Evolutionary conservation across 2,113 vertebrate species (phyloP), one percentile per base, ranked within the genome.

Genomic region (Xiphorhynchus elegans): DNA sequence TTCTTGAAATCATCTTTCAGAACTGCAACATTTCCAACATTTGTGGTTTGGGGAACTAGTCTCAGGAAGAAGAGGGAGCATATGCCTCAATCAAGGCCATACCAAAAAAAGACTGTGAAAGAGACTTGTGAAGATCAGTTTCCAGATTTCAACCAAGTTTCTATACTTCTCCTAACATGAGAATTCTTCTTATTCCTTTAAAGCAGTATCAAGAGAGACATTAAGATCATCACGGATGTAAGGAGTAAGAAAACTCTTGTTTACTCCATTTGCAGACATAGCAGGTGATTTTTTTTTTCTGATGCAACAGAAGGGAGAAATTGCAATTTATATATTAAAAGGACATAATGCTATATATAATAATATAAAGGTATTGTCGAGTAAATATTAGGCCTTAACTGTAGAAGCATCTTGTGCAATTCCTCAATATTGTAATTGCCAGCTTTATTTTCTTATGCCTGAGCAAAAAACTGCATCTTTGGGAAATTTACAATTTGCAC

Each of bases 401-500:
- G 83, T 72, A 96, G 40, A 87, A 78, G 35, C 68, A 87, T 74
- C 39, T 75, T 68, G 52, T 76, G 39, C 56, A 87, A 53, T 95
- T 96, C 91, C 62, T 93, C 86, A 82, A 31, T 87, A 96, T 66
- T 53, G 6, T 97, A 97, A 97, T 96, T 97, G 94, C 97, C 85
- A 93, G 87, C 66, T 97, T 97, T 97, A 97, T 98, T 98, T 97
- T 96, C 91, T 84, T 95, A 96, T 44, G 40, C 73, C 78, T 40
- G 84, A 96, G 80, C 46, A 86, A 75, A 84, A 95, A 23, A 39
- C 89, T 81, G 66, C 70, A 80, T 97, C 89, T 95, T 96, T 87
- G 81, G 92, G 95, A 97, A 97, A 98, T 98, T 98, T 98, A 97
- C 96, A 97, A 98, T 98, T 98, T 97, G 84, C 89, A 95, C 96